Evolutionary conservation across 2,888 invertebrate genomes (phyloP), one percentile per base, ranked within the genome.

Genomic region (Trachelus iudaicus): DNA sequence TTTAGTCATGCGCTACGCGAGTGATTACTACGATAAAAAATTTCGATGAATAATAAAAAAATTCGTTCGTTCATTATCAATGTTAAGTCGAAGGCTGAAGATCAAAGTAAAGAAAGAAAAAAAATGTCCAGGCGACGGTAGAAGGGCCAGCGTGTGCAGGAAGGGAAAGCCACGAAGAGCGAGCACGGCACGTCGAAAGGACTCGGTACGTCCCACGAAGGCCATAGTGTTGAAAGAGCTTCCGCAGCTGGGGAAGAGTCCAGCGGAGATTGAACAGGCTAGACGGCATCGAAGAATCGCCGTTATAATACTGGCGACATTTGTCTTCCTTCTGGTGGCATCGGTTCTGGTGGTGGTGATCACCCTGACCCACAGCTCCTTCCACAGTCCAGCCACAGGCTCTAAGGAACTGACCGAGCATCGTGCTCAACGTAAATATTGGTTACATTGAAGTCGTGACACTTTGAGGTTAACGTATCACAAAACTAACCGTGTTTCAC

Each of bases 261-360:
- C 85, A 2, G 92, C 91, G 69, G 94, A 94, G 81, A 93, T 93
- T 81, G 93, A 94, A 84, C 94, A 95, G 87, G 95, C 95, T 86
- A 94, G 94, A 75, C 93, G 95, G 81, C 93, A 96, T 81, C 94
- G 95, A 79, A 94, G 94, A 84, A 94, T 96, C 84, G 95, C 95
- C 76, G 95, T 94, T 87, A 94, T 95, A 86, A 94, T 96, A 80
- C 93, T 95, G 83, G 95, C 94, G 68, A 95, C 95, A 68, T 96
- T 96, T 92, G 92, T 95, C 91, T 95, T 96, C 90, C 93, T 96
- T 87, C 94, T 95, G 84, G 93, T 95, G 87, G 94, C 96, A 80
- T 95, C 96, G 87, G 94, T 96, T 82, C 94, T 96, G 88, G 95
- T 95, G 87, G 96, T 96, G 89, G 94, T 96, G 89, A 94, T 96